Percentiles rank a stretch among this genome's conserved stretches.
phyloP scores from a whole-genome alignment of 2,888 invertebrate species.

The Smittia sp. region DNA sequence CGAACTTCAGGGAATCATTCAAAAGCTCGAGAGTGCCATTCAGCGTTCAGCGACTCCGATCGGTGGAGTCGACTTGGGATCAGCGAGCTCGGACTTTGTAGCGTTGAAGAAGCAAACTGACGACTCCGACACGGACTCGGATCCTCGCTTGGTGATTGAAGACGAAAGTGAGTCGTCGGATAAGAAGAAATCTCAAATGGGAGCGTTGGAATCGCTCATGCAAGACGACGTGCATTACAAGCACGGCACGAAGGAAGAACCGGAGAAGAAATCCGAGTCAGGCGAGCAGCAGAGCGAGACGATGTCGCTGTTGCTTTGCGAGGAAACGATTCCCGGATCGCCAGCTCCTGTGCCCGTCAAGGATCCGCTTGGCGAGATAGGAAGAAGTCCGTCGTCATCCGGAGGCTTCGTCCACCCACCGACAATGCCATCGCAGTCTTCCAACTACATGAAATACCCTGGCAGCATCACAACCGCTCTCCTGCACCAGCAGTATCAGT shows the following conservation, averaged over 20 bases:
- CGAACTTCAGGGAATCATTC: conserved; percentile 63
- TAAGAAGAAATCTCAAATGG: conserved; percentile 47
- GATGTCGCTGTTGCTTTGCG: conserved; percentile 75
- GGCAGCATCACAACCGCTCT: conserved; percentile 44
- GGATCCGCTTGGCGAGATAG: conserved; percentile 42
- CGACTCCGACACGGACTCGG: conserved; percentile 60
- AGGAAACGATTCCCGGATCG: conserved; percentile 88
- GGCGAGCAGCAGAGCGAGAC: conserved; percentile 58
- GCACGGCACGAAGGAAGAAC: conserved; percentile 45
- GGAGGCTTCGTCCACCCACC: conserved; percentile 70
- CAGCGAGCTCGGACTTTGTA: background rate
- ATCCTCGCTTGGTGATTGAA: conserved; percentile 61
- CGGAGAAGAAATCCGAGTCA: conserved; percentile 45
- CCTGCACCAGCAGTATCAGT: conserved; percentile 44
- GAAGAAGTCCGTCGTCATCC: conserved; percentile 48
- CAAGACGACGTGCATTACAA: conserved; percentile 37
- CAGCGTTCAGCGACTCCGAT: conserved; percentile 43
- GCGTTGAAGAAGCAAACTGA: conserved; percentile 45
- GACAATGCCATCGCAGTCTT: conserved; percentile 52
- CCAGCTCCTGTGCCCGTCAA: conserved; percentile 66
- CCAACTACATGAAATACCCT: conserved; percentile 44
- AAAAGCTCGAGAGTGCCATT: conserved; percentile 57
- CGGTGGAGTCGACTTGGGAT: background rate
- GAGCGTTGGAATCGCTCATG: conserved; percentile 27
- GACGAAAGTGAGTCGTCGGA: conserved; percentile 50